phyloP scores from a whole-genome alignment of 2,797 vertebrate species.

The Decapterus maruadsi region DNA sequence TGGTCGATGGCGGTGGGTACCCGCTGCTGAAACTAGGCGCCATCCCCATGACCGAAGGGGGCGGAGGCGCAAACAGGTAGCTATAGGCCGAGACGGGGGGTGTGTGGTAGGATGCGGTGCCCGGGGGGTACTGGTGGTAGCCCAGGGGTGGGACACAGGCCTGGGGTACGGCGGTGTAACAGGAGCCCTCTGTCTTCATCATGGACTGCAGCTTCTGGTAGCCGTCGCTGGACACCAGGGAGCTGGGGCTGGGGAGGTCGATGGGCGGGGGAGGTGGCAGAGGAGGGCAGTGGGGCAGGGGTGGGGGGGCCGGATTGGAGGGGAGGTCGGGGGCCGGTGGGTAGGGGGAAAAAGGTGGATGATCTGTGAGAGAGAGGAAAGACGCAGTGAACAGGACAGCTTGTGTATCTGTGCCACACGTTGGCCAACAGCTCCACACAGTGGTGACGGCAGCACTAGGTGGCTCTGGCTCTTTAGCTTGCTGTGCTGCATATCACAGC shows the following conservation, averaged over 20 bases:
- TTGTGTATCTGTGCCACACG: too few relatives aligned
- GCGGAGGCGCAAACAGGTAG: conserved; percentile 80
- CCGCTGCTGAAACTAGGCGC: conserved; percentile 83
- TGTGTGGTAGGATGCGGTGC: conserved; percentile 85
- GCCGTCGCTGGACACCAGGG: conserved; percentile 93
- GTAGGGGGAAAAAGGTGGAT: conserved; percentile 85
- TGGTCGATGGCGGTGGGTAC: conserved; percentile 88
- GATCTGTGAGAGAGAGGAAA: conserved; percentile 78
- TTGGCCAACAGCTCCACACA: too few relatives aligned
- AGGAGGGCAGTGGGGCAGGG: conserved; percentile 88
- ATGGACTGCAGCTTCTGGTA: conserved; percentile 93
- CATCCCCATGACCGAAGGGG: conserved; percentile 86
- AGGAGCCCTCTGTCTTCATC: conserved; percentile 92
- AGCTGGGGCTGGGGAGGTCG: conserved; percentile 87
- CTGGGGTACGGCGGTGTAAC: conserved; percentile 87
- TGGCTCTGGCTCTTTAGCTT: too few relatives aligned
- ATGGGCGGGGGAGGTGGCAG: conserved; percentile 85
- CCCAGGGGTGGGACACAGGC: conserved; percentile 88
- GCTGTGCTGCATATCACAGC: too few relatives aligned
- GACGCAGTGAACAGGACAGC: background rate
- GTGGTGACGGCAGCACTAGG: too few relatives aligned
- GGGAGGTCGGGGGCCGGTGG: conserved; percentile 84
- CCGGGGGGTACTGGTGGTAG: conserved; percentile 88
- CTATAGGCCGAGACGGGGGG: conserved; percentile 88
- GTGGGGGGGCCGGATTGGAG: conserved; percentile 82